Conservation (phyloP, 2,797 vertebrate species). For the Acomys russatus region DNA sequence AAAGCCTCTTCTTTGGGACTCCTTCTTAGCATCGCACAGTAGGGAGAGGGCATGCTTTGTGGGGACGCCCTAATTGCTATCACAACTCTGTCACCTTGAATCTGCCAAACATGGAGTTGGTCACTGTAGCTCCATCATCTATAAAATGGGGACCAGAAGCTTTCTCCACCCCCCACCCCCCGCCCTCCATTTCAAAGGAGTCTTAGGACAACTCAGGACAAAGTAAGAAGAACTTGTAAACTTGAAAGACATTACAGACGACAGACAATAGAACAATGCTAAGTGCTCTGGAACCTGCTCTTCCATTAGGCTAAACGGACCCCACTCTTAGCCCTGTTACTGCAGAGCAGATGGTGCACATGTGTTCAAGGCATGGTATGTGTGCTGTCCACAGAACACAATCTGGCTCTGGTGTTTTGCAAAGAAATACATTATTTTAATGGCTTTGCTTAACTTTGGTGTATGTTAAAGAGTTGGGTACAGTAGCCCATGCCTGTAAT, state of each 20-base stretch:
- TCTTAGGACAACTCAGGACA: neutral
- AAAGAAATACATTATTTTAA: neutral
- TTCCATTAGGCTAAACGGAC: neutral
- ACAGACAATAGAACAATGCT: neutral
- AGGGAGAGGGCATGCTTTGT: neutral
- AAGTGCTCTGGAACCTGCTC: neutral
- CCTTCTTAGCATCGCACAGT: neutral
- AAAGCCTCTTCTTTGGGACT: neutral
- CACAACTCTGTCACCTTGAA: neutral
- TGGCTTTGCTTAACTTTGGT: neutral
- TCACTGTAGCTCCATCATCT: neutral
- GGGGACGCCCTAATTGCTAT: neutral
- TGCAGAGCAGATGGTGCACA: neutral
- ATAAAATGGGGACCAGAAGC: neutral
- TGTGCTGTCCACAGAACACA: neutral
- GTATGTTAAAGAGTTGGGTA: neutral
- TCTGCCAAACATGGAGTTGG: neutral
- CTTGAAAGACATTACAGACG: neutral
- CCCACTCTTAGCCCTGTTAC: neutral
- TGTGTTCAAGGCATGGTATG: neutral
- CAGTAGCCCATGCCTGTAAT: neutral
- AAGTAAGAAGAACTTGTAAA: neutral
- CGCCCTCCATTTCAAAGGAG: neutral
- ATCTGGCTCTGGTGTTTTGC: neutral
- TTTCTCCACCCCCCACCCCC: neutral